Evolutionary conservation across 2,888 invertebrate species (phyloP), one percentile per base, ranked within the genome.

Genomic region (Ophion costatus): DNA sequence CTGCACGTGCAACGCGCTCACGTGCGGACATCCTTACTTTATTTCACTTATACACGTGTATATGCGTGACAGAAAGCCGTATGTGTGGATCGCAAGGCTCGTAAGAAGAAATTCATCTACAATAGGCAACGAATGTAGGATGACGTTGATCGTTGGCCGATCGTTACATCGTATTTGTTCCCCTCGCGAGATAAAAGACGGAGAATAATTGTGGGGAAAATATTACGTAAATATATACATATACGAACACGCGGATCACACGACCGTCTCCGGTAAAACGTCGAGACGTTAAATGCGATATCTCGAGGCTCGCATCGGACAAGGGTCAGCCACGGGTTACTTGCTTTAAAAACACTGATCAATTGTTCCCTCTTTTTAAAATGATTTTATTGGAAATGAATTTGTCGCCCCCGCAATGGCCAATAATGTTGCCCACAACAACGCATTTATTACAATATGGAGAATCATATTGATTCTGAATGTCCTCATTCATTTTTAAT

Each of bases 21-120:
- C 74, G 33, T 45, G 71, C 29, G 70, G 70, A 56, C 73, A 77
- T 80, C 82, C 80, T 85, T 82, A 79, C 77, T 71, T 29, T 20
- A 67, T 74, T 64, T 45, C 6, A 22, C 4, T 9, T 20, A 51
- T 51, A 71, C 33, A 33, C 20, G 10, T 20, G 51, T 51, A 51
- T 5, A 51, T 14, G 51, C 51, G 51, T 0, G 45, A 45, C 10
- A 45, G 14, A 45, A 45, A 33, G 11, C 20, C n/a, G 24, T 11
- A 20, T 1, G 20, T 57, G 14, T 10, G 17, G 7, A 20, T 22
- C n/a, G 0, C 20, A 59, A 20, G 24, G 29, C 45, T 38, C 70
- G 80, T 70, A 80, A 74, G 80, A 76, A 67, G 74, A 80, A 73
- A 20, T 74, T 45, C 57, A 61, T 70, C 70, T 24, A 29, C 45